These are phyloP conservation scores for Columbina picui DNA, from an alignment of 2,113 vertebrate species.

Conservation along the genomic window DNA sequence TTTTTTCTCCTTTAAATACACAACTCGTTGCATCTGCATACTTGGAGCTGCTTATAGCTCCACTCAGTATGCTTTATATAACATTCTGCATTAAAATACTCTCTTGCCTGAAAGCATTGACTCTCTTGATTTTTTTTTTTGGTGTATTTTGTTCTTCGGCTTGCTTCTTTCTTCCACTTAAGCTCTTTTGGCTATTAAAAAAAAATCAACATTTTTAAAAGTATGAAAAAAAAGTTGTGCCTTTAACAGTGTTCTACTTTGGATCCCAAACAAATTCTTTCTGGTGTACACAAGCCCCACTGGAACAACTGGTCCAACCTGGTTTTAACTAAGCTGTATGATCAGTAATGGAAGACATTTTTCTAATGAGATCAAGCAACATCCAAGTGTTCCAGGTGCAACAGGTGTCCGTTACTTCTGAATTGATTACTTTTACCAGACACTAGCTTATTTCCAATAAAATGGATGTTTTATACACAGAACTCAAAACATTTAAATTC, in stretches of 20 bases:
- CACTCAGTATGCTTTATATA: background rate
- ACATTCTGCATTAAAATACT: background rate
- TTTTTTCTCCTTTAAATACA: too few relatives aligned
- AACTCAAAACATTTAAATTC: background rate
- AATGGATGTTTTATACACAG: accelerated
- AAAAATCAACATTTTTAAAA: background rate
- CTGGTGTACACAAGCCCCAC: background rate
- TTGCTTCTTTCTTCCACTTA: background rate
- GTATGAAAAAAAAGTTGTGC: background rate
- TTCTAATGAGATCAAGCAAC: background rate
- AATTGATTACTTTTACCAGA: background rate
- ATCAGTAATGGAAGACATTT: background rate
- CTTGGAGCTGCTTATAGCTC: accelerated
- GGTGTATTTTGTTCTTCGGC: background rate
- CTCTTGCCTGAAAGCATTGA: background rate
- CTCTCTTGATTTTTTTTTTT: background rate
- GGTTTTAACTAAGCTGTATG: background rate
- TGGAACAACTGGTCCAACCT: background rate
- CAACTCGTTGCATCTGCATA: background rate
- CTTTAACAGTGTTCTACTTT: background rate
- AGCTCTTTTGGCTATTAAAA: background rate
- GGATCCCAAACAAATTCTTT: background rate
- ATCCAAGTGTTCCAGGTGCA: accelerated
- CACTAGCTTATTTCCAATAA: accelerated
- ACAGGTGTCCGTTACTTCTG: background rate